A percentile compares a stretch with the other conserved stretches of the same genome.
Evolutionary conservation across 2,888 invertebrate genomes (phyloP).

Genomic region (Siphlonurus alternatus): DNA sequence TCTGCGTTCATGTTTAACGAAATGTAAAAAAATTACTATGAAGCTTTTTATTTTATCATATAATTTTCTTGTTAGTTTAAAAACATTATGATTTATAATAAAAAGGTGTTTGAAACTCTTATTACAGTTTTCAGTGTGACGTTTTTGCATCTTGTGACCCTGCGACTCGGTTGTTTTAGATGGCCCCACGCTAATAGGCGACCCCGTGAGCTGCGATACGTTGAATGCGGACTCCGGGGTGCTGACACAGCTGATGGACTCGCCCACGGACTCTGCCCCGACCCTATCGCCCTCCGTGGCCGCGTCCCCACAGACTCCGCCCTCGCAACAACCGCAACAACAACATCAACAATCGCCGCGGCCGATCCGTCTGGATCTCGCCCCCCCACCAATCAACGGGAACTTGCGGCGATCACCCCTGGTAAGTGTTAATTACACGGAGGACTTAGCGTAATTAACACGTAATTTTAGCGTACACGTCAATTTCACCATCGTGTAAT

Average conservation of each 20-base stretch:
- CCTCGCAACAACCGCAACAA: background rate
- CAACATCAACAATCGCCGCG: slow-evolving; percentile 11
- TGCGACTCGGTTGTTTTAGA: no score
- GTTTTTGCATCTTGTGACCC: no score
- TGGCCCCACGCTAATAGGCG: slow-evolving; percentile 5
- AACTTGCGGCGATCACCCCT: slow-evolving; percentile 12
- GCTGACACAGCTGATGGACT: background rate
- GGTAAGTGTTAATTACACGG: slow-evolving; percentile 12
- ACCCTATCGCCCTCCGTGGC: slow-evolving; percentile 17
- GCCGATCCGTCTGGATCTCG: slow-evolving; percentile 22
- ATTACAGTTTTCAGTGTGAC: no score
- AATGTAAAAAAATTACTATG: no score
- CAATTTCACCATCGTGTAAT: no score
- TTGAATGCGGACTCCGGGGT: slow-evolving; percentile 14
- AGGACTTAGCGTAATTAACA: no score
- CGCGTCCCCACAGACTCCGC: slow-evolving; percentile 11
- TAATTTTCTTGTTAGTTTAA: no score
- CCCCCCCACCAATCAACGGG: slow-evolving; percentile 18
- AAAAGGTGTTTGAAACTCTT: no score
- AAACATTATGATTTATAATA: no score
- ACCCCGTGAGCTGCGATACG: slow-evolving; percentile 16
- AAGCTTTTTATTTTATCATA: no score
- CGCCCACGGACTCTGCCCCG: slow-evolving; percentile 15
- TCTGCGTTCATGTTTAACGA: no score
- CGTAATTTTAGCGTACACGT: no score